These are phyloP conservation scores for Enteromius fasciolatus DNA, from an alignment of 2,797 vertebrate species.

Conservation along the genomic window DNA sequence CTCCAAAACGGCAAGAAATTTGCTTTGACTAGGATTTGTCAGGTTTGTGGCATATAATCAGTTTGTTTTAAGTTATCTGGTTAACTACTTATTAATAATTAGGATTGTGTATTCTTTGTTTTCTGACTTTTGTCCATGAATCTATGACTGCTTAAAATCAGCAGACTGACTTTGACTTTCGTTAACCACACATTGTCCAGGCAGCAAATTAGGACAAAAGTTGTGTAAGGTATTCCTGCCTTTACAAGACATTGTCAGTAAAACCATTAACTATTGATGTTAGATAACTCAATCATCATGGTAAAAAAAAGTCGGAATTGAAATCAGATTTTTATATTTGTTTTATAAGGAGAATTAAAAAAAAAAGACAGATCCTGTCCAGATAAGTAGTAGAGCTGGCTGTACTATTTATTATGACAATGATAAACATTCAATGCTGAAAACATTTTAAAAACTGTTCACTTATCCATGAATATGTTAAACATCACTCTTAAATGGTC, in stretches of 20 bases:
- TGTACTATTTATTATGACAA: neutral
- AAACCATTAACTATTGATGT: neutral
- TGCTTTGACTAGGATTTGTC: neutral
- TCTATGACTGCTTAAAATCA: neutral
- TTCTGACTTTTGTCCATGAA: neutral
- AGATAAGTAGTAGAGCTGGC: neutral
- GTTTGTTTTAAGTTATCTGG: neutral
- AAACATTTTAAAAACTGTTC: neutral
- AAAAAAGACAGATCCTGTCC: neutral
- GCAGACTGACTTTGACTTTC: neutral
- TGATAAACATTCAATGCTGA: neutral
- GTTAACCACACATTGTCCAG: neutral
- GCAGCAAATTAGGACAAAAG: neutral
- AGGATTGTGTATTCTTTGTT: neutral
- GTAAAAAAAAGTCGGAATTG: too few species aligned
- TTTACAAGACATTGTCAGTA: neutral
- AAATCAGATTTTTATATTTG: neutral
- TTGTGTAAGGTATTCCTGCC: neutral
- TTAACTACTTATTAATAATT: neutral
- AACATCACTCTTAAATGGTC: slow-evolving; percentile 4
- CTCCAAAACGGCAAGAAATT: neutral
- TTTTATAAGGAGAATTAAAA: too few species aligned
- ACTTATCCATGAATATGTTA: neutral
- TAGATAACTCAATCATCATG: neutral
- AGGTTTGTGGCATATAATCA: neutral